These are phyloP conservation scores for Poeciliopsis prolifica DNA, from an alignment of 2,113 vertebrate genomes.

Conservation along the genomic window DNA sequence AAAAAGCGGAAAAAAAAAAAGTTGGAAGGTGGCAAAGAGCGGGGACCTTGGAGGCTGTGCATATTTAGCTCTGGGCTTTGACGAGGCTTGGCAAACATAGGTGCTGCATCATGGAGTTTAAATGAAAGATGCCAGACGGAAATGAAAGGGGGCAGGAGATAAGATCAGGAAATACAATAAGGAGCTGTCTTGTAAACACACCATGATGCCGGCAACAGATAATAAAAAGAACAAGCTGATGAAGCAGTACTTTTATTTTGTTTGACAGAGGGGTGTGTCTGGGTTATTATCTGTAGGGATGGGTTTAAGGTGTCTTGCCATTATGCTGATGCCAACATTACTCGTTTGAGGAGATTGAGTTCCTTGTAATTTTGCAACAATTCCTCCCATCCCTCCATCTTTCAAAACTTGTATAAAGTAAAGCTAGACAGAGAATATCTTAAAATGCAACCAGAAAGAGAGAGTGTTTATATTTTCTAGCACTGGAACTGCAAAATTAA, in stretches of 20 bases:
- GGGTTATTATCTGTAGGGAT: conserved; percentile 53
- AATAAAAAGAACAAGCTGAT: conserved; percentile 69
- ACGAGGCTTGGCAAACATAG: conserved; percentile 57
- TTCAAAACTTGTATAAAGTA: conserved; percentile 23
- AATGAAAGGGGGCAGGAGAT: conserved; percentile 78
- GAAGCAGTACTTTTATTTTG: conserved; percentile 69
- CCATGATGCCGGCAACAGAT: conserved; percentile 74
- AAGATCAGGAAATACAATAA: conserved; percentile 78
- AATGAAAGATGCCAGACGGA: conserved; percentile 77
- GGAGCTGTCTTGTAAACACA: conserved; percentile 77
- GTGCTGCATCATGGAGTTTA: conserved; percentile 45
- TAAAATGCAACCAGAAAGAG: conserved; percentile 21
- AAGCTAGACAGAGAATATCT: conserved; percentile 25
- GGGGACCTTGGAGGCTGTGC: conserved; percentile 40
- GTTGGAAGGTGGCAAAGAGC: conserved; percentile 14
- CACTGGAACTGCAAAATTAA: conserved; percentile 29
- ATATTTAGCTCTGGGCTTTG: conserved; percentile 62
- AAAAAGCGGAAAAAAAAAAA: conserved; percentile 2
- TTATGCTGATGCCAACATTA: conserved; percentile 54
- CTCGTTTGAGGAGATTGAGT: conserved; percentile 42
- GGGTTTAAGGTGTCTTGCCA: conserved; percentile 26
- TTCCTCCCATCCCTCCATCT: conserved; percentile 21
- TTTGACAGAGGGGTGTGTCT: conserved; percentile 62
- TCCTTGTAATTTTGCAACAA: conserved; percentile 39
- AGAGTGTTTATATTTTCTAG: conserved; percentile 38